Percentiles rank a stretch among this genome's conserved stretches.
Evolutionary conservation across 2,888 invertebrate species (phyloP).

Genomic region (Eurytoma californica): DNA sequence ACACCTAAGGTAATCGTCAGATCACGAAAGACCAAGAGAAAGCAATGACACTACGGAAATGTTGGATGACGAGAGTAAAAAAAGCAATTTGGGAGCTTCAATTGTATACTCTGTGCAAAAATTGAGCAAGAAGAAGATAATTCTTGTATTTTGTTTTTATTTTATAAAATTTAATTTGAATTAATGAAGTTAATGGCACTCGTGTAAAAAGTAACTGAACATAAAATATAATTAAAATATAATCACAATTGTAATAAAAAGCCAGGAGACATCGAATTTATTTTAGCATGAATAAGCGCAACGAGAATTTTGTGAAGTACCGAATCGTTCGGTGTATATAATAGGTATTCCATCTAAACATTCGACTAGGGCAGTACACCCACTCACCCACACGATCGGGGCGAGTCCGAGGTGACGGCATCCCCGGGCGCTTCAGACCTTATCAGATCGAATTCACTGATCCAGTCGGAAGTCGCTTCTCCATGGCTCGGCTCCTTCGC

Average conservation of each 20-base stretch:
- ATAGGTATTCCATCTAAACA: neutral
- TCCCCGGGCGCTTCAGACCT: slow-evolving; percentile 36
- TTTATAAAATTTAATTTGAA: too few species aligned
- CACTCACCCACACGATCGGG: neutral
- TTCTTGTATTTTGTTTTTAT: too few species aligned
- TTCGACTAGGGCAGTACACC: neutral
- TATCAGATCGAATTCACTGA: slow-evolving; percentile 50
- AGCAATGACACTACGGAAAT: slow-evolving; percentile 11
- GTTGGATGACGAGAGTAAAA: neutral
- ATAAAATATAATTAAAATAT: too few species aligned
- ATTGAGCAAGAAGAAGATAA: neutral
- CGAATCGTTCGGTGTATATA: too few species aligned
- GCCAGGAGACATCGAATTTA: too few species aligned
- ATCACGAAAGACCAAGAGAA: neutral
- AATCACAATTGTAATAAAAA: too few species aligned
- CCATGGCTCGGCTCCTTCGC: slow-evolving; percentile 1
- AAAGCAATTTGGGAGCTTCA: neutral
- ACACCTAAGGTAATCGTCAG: slow-evolving; percentile 4
- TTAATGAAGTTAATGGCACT: too few species aligned
- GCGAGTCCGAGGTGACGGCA: slow-evolving; percentile 1
- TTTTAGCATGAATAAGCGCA: too few species aligned
- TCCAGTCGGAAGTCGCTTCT: slow-evolving; percentile 43
- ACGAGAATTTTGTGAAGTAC: too few species aligned
- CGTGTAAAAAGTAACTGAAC: too few species aligned
- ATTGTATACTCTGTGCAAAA: neutral